A percentile compares a stretch with the other conserved stretches of the same genome.
Evolutionary conservation across 2,797 vertebrate species (phyloP).

Genomic region (Siniperca scherzeri): DNA sequence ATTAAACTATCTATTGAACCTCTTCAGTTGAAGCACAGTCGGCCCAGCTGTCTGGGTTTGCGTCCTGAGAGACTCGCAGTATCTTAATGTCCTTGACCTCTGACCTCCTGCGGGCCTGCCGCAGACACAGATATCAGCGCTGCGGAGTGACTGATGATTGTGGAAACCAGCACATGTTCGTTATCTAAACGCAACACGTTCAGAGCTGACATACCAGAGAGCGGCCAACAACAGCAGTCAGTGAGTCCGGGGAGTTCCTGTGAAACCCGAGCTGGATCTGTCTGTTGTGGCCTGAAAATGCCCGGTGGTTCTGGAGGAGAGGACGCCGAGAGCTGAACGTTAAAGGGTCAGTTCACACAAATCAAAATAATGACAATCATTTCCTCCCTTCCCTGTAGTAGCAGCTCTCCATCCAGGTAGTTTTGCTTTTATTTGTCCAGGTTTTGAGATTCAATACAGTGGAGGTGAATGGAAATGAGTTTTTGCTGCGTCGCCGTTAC

Average conservation of each 20-base stretch:
- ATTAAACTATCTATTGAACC: not conserved
- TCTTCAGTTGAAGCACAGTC: not conserved
- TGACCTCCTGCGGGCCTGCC: not conserved
- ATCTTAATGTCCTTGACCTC: not conserved
- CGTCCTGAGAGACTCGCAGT: not conserved
- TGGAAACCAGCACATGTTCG: slow-evolving; percentile 4
- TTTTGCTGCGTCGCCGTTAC: not conserved
- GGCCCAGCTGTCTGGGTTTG: not conserved
- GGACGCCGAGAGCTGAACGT: not conserved
- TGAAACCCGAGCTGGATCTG: slow-evolving; percentile 5
- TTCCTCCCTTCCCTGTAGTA: not conserved
- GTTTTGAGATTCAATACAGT: not conserved
- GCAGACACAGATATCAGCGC: not conserved
- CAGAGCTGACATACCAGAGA: not conserved
- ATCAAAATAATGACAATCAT: not conserved
- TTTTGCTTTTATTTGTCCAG: not conserved
- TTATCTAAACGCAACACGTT: slow-evolving; percentile 13
- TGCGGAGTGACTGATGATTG: not conserved
- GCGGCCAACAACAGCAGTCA: not conserved
- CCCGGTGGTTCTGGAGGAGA: not conserved
- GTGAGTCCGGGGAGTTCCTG: not conserved
- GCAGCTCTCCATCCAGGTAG: not conserved
- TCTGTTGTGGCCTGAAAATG: slow-evolving; percentile 1
- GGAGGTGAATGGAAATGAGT: not conserved
- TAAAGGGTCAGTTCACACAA: not conserved